A percentile compares a stretch with the other conserved stretches of the same genome.
Conservation (phyloP, 2,888 invertebrate genomes). For the Dascillus cervinus region DNA sequence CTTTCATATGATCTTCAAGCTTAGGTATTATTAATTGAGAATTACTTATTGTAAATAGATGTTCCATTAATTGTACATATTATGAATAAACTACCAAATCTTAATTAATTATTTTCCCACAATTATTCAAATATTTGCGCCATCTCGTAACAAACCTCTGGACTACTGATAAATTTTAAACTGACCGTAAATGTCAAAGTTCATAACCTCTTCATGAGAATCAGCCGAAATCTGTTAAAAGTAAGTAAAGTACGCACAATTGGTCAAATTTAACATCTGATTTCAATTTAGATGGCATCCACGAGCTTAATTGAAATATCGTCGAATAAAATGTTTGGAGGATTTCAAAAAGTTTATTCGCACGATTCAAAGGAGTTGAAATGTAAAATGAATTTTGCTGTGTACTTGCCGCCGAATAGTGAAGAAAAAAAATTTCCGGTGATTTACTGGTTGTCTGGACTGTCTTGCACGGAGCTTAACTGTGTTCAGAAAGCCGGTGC, state of each 20-base stretch:
- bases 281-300: constrained; percentile 20
- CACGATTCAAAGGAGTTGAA: constrained; percentile 72
- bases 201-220: not conserved
- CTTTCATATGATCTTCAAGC: constrained; percentile 18
- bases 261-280: not conserved
- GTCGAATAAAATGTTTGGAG: constrained; percentile 69
- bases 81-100: constrained; percentile 5
- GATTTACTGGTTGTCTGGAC: constrained; percentile 85
- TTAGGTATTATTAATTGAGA: constrained; percentile 3
- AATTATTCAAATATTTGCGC: too few relatives aligned
- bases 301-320: constrained; percentile 55
- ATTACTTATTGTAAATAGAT: constrained; percentile 1
- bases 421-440: constrained; percentile 65
- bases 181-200: too few relatives aligned
- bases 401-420: constrained; percentile 78
- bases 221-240: constrained; percentile 11
- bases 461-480: constrained; percentile 92
- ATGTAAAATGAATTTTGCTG: constrained; percentile 89
- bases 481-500: constrained; percentile 94
- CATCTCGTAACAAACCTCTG: too few relatives aligned
- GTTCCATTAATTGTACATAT: constrained; percentile 8
- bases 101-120: too few relatives aligned
- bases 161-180: too few relatives aligned
- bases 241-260: too few relatives aligned
- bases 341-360: constrained; percentile 75